Conservation (phyloP, 2,888 invertebrate genomes). For the Sclerodermus sp. region DNA sequence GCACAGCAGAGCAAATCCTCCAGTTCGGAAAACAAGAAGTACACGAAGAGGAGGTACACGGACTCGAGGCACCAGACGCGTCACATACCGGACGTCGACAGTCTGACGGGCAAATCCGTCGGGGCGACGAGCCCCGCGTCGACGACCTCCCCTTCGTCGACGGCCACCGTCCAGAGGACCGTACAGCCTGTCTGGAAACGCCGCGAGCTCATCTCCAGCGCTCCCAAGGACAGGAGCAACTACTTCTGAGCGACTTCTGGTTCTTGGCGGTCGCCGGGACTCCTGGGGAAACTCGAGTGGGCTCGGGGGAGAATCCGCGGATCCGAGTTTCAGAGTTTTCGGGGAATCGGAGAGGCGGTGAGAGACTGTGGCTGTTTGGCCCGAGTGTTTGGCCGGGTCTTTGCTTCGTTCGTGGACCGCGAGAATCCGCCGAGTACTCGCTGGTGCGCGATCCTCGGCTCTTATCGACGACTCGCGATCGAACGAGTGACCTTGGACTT, state of each 20-base stretch:
- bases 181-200: slow-evolving; percentile 72
- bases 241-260: slow-evolving; percentile 33
- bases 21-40: slow-evolving; percentile 62
- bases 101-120: slow-evolving; percentile 47
- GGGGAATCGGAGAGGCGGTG: too few species aligned
- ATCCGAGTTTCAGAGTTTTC: too few species aligned
- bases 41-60: slow-evolving; percentile 65
- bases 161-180: slow-evolving; percentile 31
- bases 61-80: slow-evolving; percentile 65
- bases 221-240: slow-evolving; percentile 58
- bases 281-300: too few species aligned
- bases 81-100: slow-evolving; percentile 63
- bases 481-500: too few species aligned
- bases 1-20: slow-evolving; percentile 37
- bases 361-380: too few species aligned
- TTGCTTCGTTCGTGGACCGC: too few species aligned
- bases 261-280: too few species aligned
- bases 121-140: slow-evolving; percentile 32
- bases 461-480: too few species aligned
- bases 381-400: too few species aligned
- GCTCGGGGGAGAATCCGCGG: too few species aligned
- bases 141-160: slow-evolving; percentile 31
- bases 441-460: too few species aligned
- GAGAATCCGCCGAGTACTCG: too few species aligned
- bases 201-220: slow-evolving; percentile 80